A percentile compares a stretch with the other conserved stretches of the same genome.
phyloP scores from a whole-genome alignment of 2,797 vertebrate species.

The Alfaro cultratus region DNA sequence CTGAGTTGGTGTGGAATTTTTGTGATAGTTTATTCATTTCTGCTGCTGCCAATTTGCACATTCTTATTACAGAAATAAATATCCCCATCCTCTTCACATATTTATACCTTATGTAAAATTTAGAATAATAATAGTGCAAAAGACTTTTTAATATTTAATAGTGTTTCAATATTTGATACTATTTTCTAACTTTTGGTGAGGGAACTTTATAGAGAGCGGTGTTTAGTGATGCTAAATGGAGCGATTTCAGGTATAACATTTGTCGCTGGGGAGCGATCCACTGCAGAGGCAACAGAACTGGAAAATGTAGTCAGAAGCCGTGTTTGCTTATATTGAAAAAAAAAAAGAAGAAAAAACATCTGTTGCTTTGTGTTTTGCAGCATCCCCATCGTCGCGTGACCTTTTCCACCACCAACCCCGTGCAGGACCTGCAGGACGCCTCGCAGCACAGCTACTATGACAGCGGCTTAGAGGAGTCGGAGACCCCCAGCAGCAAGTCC shows the following conservation, averaged over 20 bases:
- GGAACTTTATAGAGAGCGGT: slow-evolving; percentile 48
- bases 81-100: slow-evolving; percentile 45
- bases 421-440: slow-evolving; percentile 96
- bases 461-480: slow-evolving; percentile 97
- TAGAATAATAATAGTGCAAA: slow-evolving; percentile 63
- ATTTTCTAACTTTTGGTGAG: slow-evolving; percentile 68
- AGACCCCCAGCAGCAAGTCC: slow-evolving; percentile 98
- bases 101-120: slow-evolving; percentile 59
- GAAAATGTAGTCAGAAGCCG: background rate
- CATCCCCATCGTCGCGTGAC: slow-evolving; percentile 98
- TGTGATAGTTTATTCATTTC: slow-evolving; percentile 29
- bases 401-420: slow-evolving; percentile 96
- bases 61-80: slow-evolving; percentile 41
- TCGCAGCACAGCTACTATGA: slow-evolving; percentile 99
- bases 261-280: slow-evolving; percentile 1
- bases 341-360: slow-evolving; percentile 21
- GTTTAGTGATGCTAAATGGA: slow-evolving; percentile 20
- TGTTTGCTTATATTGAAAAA: background rate
- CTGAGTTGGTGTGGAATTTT: background rate
- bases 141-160: slow-evolving; percentile 68
- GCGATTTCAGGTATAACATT: slow-evolving; percentile 6
- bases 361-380: slow-evolving; percentile 72
- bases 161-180: slow-evolving; percentile 71
- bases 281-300: slow-evolving; percentile 3
- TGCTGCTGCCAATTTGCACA: slow-evolving; percentile 28